Evolutionary conservation across 2,797 vertebrate species (phyloP), one percentile per base, ranked within the genome.

Genomic region (Cuniculus paca): DNA sequence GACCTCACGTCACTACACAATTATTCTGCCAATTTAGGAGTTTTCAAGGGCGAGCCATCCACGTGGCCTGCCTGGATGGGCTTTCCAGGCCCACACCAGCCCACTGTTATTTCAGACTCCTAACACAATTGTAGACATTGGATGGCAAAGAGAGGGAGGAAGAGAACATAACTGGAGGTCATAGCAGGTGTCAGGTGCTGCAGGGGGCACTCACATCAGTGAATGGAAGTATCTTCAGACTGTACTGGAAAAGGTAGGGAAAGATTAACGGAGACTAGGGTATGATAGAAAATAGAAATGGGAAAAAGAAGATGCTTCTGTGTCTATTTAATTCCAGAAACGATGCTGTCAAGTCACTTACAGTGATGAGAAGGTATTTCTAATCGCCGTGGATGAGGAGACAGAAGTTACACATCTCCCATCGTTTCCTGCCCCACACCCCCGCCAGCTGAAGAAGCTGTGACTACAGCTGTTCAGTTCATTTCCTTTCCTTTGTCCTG

Each of bases 11-110:
- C 75, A 60, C 52, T 82, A 7, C 34, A 39, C 6, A 45, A 1
- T 81, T 72, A 7, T 74, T 8, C 45, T 54, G 52, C 70, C 50
- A 63, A 2, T 5, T 72, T 36, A 68, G 80, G 88, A 45, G 11
- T 74, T 90, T 95, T 94, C 78, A 65, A 56, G 72, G 50, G 80
- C 92, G 39, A 84, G 36, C 61, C 34, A 52, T 60, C 56, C 17
- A 0, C 1, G 11, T 45, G 20, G 6, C n/a, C 26, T 84, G 26
- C n/a, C n/a, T n/a, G n/a, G n/a, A n/a, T n/a, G n/a, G n/a, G n/a
- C n/a, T n/a, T n/a, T n/a, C n/a, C n/a, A n/a, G n/a, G n/a, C n/a
- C 12, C 70, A 45, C 2, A 4, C 24, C 11, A 5, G 39, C 12
- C 24, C 80, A 24, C 50, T 78, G 56, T 58, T 65, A 14, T 54